Conservation (phyloP, 2,888 invertebrate genomes). For the Drosophila aldrichi region DNA sequence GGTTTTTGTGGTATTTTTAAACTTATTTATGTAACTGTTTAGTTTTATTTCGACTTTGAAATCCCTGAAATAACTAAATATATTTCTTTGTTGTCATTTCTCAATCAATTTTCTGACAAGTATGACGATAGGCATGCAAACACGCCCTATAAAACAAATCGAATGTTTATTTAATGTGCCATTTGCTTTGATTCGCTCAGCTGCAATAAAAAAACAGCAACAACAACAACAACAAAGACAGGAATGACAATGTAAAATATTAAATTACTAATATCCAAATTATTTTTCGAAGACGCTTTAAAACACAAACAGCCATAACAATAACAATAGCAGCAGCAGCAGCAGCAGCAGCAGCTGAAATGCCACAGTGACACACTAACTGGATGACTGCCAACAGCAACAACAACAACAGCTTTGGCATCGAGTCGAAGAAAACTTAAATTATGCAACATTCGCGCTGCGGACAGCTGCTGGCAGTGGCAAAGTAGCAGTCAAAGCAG, state of each 20-base stretch:
- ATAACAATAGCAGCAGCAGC: slow-evolving; percentile 17
- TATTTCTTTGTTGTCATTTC: neutral
- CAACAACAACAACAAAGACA: slow-evolving; percentile 45
- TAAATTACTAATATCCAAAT: slow-evolving; percentile 65
- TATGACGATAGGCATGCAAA: neutral
- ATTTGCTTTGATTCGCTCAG: slow-evolving; percentile 40
- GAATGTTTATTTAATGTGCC: slow-evolving; percentile 53
- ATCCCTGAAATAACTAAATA: neutral
- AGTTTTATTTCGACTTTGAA: neutral
- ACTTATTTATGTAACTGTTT: neutral
- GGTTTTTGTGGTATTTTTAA: neutral
- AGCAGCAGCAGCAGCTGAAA: slow-evolving; percentile 53
- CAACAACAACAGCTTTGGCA: slow-evolving; percentile 46
- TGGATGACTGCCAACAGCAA: slow-evolving; percentile 73
- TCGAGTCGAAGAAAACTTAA: slow-evolving; percentile 59
- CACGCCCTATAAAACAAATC: slow-evolving; percentile 41
- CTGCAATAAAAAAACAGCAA: slow-evolving; percentile 20
- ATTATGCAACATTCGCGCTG: slow-evolving; percentile 66
- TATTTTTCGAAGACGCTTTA: slow-evolving; percentile 25
- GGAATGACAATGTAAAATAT: slow-evolving; percentile 63
- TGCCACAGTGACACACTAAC: slow-evolving; percentile 81
- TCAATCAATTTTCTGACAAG: slow-evolving; percentile 9
- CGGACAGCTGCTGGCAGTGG: slow-evolving; percentile 63
- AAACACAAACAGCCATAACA: slow-evolving; percentile 31
- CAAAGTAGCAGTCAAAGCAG: slow-evolving; percentile 13